A percentile compares a stretch with the other conserved stretches of the same genome.
phyloP scores from a whole-genome alignment of 2,888 invertebrate species.

The Patella pellucida region DNA sequence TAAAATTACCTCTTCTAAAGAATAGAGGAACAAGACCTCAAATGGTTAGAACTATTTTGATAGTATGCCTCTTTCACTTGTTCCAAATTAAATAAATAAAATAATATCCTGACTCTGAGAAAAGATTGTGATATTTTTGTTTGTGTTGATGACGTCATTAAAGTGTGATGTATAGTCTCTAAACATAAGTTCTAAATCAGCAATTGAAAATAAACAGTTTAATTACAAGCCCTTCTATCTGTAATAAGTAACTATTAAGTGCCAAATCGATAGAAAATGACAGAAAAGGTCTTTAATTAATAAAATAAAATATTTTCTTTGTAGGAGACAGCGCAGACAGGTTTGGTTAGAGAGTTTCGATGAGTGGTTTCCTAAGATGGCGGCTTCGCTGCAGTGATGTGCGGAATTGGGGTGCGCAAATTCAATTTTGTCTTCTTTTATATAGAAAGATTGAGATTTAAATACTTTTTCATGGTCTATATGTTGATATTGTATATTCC shows the following conservation, averaged over 20 bases:
- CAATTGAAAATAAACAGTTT: no score
- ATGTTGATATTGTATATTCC: no score
- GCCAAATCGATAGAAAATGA: neutral
- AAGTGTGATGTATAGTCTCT: slow-evolving; percentile 14
- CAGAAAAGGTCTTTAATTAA: neutral
- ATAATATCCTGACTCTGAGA: neutral
- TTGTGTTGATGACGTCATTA: slow-evolving; percentile 15
- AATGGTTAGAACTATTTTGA: no score
- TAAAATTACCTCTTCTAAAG: no score
- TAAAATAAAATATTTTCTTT: neutral
- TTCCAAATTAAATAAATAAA: neutral
- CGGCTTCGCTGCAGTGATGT: slow-evolving; percentile 68
- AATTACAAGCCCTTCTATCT: no score
- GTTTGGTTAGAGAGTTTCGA: slow-evolving; percentile 17
- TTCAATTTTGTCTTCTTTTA: neutral
- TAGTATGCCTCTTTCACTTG: no score
- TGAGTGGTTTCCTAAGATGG: slow-evolving; percentile 55
- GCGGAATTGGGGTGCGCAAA: slow-evolving; percentile 59
- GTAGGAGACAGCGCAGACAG: neutral
- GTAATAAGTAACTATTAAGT: neutral
- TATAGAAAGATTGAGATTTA: no score
- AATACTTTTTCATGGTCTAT: no score
- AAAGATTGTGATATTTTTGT: slow-evolving; percentile 14
- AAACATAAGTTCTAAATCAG: slow-evolving; percentile 1
- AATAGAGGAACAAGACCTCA: no score